phyloP scores from a whole-genome alignment of 1,140 invertebrate species.

The Philotrypesis tridentata region DNA sequence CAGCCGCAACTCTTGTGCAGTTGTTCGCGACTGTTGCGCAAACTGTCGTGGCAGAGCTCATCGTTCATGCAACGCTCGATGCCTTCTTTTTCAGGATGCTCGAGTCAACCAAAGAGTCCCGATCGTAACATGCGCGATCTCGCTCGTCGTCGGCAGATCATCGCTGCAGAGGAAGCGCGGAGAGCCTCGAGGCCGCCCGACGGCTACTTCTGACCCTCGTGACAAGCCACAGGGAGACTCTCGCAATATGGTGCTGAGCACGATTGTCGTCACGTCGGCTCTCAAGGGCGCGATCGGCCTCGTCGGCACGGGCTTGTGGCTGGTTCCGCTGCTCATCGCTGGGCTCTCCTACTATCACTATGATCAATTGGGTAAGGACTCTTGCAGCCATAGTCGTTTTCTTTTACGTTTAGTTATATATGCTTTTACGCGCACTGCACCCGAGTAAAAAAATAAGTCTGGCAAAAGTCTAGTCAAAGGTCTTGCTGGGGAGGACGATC shows the following conservation, averaged over 20 bases:
- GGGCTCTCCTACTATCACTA: constrained; percentile 89
- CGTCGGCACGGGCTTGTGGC: constrained; percentile 84
- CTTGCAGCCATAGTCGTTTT: too few species aligned
- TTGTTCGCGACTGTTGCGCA: too few species aligned
- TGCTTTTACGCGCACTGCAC: too few species aligned
- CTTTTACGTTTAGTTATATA: too few species aligned
- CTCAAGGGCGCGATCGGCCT: constrained; percentile 83
- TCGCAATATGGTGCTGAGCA: constrained; percentile 79
- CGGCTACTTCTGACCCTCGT: constrained; percentile 3
- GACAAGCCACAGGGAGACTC: not conserved
- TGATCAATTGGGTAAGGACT: constrained; percentile 75
- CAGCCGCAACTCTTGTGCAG: too few species aligned
- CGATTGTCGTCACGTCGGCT: constrained; percentile 82
- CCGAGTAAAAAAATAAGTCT: too few species aligned
- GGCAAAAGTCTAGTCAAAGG: too few species aligned
- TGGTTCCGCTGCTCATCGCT: constrained; percentile 86
- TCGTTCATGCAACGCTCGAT: too few species aligned
- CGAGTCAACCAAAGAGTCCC: not conserved
- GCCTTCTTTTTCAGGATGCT: constrained; percentile 43
- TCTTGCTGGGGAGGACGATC: too few species aligned
- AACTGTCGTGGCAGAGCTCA: too few species aligned
- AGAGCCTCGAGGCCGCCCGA: constrained; percentile 46
- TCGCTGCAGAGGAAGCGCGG: constrained; percentile 36
- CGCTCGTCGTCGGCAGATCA: constrained; percentile 20
- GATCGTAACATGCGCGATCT: constrained; percentile 44